Evolutionary conservation across 2,888 invertebrate genomes (phyloP), one percentile per base, ranked within the genome.

Genomic region (Pristionchus fissidentatus): DNA sequence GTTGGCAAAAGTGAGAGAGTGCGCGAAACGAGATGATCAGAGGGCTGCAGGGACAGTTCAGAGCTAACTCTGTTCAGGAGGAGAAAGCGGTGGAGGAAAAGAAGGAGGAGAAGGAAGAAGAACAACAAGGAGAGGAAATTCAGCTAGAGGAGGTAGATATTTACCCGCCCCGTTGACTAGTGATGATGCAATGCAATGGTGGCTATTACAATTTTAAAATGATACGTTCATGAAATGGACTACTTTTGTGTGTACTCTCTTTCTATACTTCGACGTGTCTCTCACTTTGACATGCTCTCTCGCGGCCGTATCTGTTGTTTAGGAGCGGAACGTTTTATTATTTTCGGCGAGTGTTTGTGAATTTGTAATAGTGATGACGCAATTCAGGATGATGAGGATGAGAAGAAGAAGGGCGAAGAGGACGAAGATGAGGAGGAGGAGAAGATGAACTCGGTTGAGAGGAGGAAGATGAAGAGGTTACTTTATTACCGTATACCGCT

Each of bases 341-440:
- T n/a, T n/a, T n/a, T n/a, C n/a, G n/a, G n/a, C n/a, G n/a, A n/a
- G n/a, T n/a, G n/a, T n/a, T n/a, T n/a, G 62, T 62, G 35, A 62
- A 35, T 35, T 35, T 29, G 35, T 3, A 35, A 32, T 32, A 62
- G 60, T 35, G 62, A 62, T 62, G 32, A 35, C 19, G 35, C 22
- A 55, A 15, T n/a, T 32, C 22, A 62, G 32, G 66, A 66, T n/a
- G 66, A 66, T 29, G 66, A 80, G 26, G 41, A 80, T 29, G 29
- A 70, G 41, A 57, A 80, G 38, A 55, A 57, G 29, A 43, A 57
- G 38, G 41, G 49, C 15, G 70, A 70, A 15, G 82, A 66, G 0
- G 82, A 49, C 46, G 70, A 82, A 32, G 82, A 70, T 19, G 82
- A 66, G n/a, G 80, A 80, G 26, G 60, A 60, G 43, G 60, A 46